Conservation (phyloP, 2,888 invertebrate genomes). For the Eretmocerus hayati region DNA sequence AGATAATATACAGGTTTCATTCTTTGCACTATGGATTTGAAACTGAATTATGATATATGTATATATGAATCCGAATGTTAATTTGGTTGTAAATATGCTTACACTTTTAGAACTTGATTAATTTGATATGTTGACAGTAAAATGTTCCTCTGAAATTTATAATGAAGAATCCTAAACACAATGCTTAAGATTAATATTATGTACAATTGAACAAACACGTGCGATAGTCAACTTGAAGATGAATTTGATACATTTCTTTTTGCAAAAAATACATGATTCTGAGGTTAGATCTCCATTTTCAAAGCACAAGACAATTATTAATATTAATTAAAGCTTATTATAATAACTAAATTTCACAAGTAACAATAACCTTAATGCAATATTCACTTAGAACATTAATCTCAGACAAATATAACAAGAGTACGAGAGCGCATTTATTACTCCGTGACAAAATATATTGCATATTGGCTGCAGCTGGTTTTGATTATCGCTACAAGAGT, state of each 20-base stretch:
- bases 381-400: constrained; percentile 27
- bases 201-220: constrained; percentile 17
- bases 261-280: not conserved
- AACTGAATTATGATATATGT: too few relatives aligned
- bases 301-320: constrained; percentile 11
- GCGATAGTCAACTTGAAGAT: too few relatives aligned
- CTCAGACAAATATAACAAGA: constrained; percentile 36
- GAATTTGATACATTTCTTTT: too few relatives aligned
- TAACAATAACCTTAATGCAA: constrained; percentile 23
- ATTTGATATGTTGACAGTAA: constrained; percentile 16
- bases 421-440: constrained; percentile 28
- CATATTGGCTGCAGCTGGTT: constrained; percentile 11
- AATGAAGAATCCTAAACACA: constrained; percentile 4
- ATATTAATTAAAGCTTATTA: constrained; percentile 28
- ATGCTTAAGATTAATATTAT: constrained; percentile 8
- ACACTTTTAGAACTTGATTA: constrained; percentile 7
- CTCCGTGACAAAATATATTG: constrained; percentile 7
- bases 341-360: constrained; percentile 23
- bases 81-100: too few relatives aligned
- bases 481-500: too few relatives aligned
- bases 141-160: constrained; percentile 5
- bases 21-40: too few relatives aligned
- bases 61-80: too few relatives aligned
- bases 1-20: too few relatives aligned
- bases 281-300: not conserved